A percentile compares a stretch with the other conserved stretches of the same genome.
These are phyloP conservation scores for Petroica traversi DNA, from an alignment of 2,113 vertebrate species.

Conservation along the genomic window DNA sequence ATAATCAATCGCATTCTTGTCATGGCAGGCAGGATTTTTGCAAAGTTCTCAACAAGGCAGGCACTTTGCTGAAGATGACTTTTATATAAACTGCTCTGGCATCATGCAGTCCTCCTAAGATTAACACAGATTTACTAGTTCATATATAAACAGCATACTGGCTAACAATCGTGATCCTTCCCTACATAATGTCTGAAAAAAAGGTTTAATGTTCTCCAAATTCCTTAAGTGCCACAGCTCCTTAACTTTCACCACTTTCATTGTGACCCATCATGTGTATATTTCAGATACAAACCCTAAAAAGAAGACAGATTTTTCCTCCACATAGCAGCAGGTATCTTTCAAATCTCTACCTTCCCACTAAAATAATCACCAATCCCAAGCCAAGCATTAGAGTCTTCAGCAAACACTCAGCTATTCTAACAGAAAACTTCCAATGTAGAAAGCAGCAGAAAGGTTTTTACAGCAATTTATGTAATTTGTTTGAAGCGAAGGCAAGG, in stretches of 20 bases:
- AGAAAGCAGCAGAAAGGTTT: neutral
- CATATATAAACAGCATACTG: neutral
- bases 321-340: neutral
- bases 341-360: neutral
- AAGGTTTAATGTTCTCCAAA: neutral
- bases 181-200: neutral
- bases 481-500: neutral
- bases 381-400: neutral
- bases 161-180: neutral
- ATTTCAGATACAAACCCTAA: neutral
- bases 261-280: neutral
- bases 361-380: neutral
- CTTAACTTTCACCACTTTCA: neutral
- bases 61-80: neutral
- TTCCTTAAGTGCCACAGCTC: neutral
- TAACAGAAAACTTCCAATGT: neutral
- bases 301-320: neutral
- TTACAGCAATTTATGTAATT: neutral
- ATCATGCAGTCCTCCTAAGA: neutral
- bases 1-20: neutral
- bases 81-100: neutral
- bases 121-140: neutral
- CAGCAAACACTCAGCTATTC: neutral
- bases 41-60: neutral
- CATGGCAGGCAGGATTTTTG: neutral